Percentiles rank a stretch among this genome's conserved stretches.
phyloP scores from a whole-genome alignment of 2,888 invertebrate species.

The Paralinhomoeus sp. region DNA sequence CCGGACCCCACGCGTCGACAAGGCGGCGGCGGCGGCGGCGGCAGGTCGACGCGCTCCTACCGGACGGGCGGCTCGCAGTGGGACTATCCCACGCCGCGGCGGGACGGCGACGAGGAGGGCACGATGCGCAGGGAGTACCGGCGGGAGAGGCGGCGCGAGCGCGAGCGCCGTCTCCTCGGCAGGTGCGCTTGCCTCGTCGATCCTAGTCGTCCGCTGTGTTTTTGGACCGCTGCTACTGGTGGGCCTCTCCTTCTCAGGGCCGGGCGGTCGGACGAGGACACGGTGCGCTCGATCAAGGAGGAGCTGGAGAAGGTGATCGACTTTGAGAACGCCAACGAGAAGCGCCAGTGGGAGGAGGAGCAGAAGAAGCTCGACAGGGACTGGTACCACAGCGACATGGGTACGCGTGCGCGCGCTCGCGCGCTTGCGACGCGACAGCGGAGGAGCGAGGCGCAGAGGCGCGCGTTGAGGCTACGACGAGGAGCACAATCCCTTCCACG shows the following conservation, averaged over 20 bases:
- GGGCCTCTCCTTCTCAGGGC: neutral
- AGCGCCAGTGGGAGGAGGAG: slow-evolving; percentile 51
- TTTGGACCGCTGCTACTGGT: neutral
- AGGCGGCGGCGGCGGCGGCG: slow-evolving; percentile 1
- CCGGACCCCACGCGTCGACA: slow-evolving; percentile 8
- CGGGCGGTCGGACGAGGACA: neutral
- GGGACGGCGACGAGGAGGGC: slow-evolving; percentile 29
- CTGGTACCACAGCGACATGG: slow-evolving; percentile 39
- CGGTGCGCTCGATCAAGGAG: slow-evolving; percentile 8
- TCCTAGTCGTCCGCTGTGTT: neutral
- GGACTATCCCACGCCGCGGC: slow-evolving; percentile 69
- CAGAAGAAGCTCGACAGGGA: slow-evolving; percentile 66
- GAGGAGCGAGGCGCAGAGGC: slow-evolving; percentile 55
- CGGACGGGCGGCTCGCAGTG: slow-evolving; percentile 42
- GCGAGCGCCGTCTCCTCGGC: slow-evolving; percentile 9
- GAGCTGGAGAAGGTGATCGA: slow-evolving; percentile 34
- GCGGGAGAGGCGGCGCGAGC: slow-evolving; percentile 14
- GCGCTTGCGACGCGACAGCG: too few species aligned
- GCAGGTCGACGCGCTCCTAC: neutral
- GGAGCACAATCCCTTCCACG: slow-evolving; percentile 60
- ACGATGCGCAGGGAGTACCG: slow-evolving; percentile 11
- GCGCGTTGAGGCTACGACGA: slow-evolving; percentile 54
- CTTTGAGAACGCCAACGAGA: slow-evolving; percentile 34
- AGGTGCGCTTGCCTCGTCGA: too few species aligned
- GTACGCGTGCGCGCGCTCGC: too few species aligned